phyloP scores from a whole-genome alignment of 2,113 vertebrate genomes.

The Eurypyga helias region DNA sequence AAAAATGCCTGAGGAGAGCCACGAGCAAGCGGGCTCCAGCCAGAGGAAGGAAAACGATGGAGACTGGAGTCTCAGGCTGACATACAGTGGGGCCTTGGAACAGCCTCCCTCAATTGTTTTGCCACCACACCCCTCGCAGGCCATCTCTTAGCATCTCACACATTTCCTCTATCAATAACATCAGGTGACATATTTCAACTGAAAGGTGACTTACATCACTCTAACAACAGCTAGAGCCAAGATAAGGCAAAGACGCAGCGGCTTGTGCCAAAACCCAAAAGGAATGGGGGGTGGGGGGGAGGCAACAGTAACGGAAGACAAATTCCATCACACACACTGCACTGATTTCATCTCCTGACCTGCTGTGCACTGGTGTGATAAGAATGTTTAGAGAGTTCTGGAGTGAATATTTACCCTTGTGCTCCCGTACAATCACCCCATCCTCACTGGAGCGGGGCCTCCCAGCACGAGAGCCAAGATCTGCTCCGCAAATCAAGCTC shows the following conservation, averaged over 20 bases:
- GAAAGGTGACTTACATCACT: background rate
- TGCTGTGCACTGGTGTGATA: background rate
- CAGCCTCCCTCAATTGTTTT: background rate
- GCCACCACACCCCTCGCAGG: background rate
- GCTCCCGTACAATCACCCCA: background rate
- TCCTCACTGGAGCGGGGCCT: background rate
- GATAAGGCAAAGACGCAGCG: background rate
- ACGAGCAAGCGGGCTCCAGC: background rate
- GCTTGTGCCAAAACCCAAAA: background rate
- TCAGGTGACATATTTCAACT: background rate
- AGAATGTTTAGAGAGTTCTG: conserved; percentile 3
- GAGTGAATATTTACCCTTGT: background rate
- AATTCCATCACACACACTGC: background rate
- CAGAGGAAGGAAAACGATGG: conserved; percentile 19
- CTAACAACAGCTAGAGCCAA: background rate
- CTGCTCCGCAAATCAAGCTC: background rate
- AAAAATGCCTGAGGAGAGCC: background rate
- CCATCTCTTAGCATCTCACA: background rate
- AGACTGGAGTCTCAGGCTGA: background rate
- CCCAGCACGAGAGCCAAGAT: background rate
- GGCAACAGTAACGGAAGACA: background rate
- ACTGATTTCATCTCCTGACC: background rate
- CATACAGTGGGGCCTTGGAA: background rate
- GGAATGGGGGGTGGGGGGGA: background rate
- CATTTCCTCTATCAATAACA: conserved; percentile 17